Percentiles rank a stretch among this genome's conserved stretches.
These are phyloP conservation scores for Morone saxatilis DNA, from an alignment of 2,113 vertebrate species.

Conservation along the genomic window DNA sequence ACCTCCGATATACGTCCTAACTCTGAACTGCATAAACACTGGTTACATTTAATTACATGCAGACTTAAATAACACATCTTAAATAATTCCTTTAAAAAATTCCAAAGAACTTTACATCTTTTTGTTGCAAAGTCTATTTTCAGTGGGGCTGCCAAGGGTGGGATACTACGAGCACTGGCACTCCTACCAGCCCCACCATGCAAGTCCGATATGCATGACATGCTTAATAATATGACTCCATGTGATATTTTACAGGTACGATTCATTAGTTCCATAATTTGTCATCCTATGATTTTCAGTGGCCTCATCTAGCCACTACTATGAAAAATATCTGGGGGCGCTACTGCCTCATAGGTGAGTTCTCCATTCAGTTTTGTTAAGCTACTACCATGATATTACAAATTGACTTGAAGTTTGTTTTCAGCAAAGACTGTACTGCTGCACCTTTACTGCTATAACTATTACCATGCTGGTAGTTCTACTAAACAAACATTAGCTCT, in stretches of 20 bases:
- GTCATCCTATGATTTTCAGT: too few relatives aligned
- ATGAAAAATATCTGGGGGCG: too few relatives aligned
- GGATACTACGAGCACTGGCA: too few relatives aligned
- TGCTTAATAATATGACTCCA: too few relatives aligned
- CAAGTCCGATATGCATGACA: too few relatives aligned
- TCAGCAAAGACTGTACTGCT: not conserved
- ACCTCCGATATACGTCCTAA: not conserved
- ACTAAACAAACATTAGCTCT: not conserved
- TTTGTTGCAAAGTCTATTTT: not conserved
- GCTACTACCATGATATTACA: not conserved
- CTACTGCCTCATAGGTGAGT: not conserved
- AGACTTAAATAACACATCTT: not conserved
- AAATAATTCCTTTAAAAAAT: too few relatives aligned
- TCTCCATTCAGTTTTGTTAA: too few relatives aligned
- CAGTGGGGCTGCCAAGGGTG: too few relatives aligned
- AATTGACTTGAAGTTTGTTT: not conserved
- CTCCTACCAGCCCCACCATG: too few relatives aligned
- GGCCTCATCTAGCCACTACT: too few relatives aligned
- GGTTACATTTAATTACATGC: not conserved
- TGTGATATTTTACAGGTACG: too few relatives aligned
- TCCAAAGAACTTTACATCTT: not conserved
- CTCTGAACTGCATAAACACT: not conserved
- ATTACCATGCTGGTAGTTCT: not conserved
- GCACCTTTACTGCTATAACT: not conserved
- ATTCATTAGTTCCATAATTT: too few relatives aligned